Base-by-base conservation (phyloP, 2,113 vertebrate genomes). In the Gymnocephalus cernua region DNA sequence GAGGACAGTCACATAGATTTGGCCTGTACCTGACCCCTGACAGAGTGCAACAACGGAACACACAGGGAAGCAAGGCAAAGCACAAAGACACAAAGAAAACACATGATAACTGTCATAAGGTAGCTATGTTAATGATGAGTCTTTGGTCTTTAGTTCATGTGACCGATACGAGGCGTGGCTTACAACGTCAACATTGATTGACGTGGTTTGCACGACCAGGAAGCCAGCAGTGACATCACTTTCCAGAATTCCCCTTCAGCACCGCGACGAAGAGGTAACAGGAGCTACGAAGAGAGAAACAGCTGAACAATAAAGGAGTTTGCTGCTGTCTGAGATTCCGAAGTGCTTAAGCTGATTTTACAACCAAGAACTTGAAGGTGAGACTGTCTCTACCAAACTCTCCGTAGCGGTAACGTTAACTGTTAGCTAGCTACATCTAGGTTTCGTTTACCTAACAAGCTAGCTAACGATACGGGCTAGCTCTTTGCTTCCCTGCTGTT, bases 171-270 rank as follows among this genome's bases (percentile, higher is more conserved):
- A 19, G 88, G 89, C 83, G 89, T 80, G 89, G 65, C 62, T 23
- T 79, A 1, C 0, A 3, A 35, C 87, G 77, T 89, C 89, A 83
- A 21, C 62, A n/a, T 3, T 82, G 79, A 88, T 86, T 75, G 88
- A 71, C 66, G 67, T 64, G 71, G 19, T 62, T 32, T 2, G 23
- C 23, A 15, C 5, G 54, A 87, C 57, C 87, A 87, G 92, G 90
- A 92, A 90, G 84, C 82, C 54, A 86, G 65, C 58, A 13, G 80
- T 91, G 92, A 91, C 91, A 64, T 92, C 93, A 90, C 84, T 91
- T 86, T 82, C 83, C 82, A 92, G 92, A 93, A 89, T 88, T 91
- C 88, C 93, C 89, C 88, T 75, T 72, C 58, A 71, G 66, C 8
- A 29, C 3, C 29, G 29, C 44, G 50, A 59, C 74, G 63, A 23